phyloP scores from a whole-genome alignment of 2,113 vertebrate genomes.

The Tachycineta bicolor region DNA sequence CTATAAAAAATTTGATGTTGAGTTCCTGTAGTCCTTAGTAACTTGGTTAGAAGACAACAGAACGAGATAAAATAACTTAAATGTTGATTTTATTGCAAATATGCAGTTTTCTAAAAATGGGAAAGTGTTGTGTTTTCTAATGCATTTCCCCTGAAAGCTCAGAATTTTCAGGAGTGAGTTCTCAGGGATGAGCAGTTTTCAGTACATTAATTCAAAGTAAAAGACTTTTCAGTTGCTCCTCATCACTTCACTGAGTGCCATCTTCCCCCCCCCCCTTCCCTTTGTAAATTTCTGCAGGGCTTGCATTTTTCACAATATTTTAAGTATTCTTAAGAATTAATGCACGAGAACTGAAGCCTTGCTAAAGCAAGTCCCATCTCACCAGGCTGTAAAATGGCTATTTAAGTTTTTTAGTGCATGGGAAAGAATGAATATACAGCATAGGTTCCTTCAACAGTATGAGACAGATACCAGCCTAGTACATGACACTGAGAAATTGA shows the following conservation, averaged over 20 bases:
- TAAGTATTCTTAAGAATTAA: not conserved
- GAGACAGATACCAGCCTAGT: not conserved
- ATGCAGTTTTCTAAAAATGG: not conserved
- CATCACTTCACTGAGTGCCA: not conserved
- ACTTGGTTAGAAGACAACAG: not conserved
- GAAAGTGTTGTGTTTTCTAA: not conserved
- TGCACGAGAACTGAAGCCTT: not conserved
- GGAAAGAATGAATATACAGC: not conserved
- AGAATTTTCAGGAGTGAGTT: not conserved
- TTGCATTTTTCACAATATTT: not conserved
- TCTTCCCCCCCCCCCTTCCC: not conserved
- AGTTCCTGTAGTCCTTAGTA: not conserved
- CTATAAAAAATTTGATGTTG: not conserved
- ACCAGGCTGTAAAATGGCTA: not conserved
- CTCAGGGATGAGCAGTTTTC: not conserved
- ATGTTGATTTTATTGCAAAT: not conserved
- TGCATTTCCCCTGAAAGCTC: not conserved
- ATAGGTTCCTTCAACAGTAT: not conserved
- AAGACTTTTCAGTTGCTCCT: not conserved
- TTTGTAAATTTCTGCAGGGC: not conserved
- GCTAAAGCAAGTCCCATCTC: not conserved
- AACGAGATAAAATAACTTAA: not conserved
- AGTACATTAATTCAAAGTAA: not conserved
- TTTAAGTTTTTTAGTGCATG: not conserved
- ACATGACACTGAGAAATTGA: rapidly evolving